phyloP scores from a whole-genome alignment of 2,113 vertebrate genomes.

The Prochilodus magdalenae region DNA sequence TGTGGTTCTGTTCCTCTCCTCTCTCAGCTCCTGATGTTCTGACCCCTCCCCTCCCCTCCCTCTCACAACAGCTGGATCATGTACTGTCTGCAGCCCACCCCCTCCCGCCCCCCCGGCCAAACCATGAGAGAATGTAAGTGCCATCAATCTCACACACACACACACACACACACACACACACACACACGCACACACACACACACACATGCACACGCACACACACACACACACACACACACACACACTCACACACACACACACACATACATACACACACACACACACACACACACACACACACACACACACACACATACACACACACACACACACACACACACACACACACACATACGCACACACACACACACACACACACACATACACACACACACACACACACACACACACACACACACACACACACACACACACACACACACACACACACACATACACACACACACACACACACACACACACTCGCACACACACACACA shows the following conservation, averaged over 20 bases:
- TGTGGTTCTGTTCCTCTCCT: neutral
- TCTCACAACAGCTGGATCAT: slow-evolving; percentile 53
- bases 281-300: neutral
- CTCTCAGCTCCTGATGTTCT: slow-evolving; percentile 26
- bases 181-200: slow-evolving; percentile 6
- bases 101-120: neutral
- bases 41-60: slow-evolving; percentile 26
- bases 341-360: neutral
- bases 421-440: slow-evolving; percentile 3
- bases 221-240: slow-evolving; percentile 7
- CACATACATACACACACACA: slow-evolving; percentile 10
- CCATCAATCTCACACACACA: slow-evolving; percentile 16
- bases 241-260: no score
- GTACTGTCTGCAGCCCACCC: slow-evolving; percentile 40
- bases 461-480: neutral
- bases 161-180: slow-evolving; percentile 5
- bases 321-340: slow-evolving; percentile 5
- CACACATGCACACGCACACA: no score
- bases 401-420: neutral
- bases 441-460: slow-evolving; percentile 10
- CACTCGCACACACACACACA: slow-evolving; percentile 1
- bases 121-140: slow-evolving; percentile 31
- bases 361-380: slow-evolving; percentile 4
- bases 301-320: slow-evolving; percentile 10
- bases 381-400: slow-evolving; percentile 11